Evolutionary conservation across 2,113 vertebrate species (phyloP).

Genomic region (Semnornis frantzii): DNA sequence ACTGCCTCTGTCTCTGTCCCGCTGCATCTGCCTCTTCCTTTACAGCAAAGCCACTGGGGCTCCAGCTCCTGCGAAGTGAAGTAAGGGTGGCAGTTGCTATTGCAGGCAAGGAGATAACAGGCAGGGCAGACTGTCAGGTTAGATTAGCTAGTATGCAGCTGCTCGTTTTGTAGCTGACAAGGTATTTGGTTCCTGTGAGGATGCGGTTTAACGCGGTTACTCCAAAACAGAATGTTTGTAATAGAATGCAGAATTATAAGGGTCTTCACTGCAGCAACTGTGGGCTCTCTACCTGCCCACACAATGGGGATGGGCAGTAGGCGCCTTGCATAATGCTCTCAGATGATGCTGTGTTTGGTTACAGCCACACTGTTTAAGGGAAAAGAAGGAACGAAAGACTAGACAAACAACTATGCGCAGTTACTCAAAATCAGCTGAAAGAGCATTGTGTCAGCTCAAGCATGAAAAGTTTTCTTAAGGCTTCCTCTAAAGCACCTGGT

Average conservation of each 20-base stretch:
- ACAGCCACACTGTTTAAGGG: neutral
- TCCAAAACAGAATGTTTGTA: neutral
- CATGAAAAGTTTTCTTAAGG: neutral
- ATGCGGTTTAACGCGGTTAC: neutral
- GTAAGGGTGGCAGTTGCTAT: fast-evolving
- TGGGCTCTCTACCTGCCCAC: neutral
- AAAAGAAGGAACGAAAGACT: neutral
- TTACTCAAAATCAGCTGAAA: neutral
- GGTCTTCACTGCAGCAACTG: neutral
- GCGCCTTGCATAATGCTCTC: neutral
- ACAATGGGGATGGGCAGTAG: neutral
- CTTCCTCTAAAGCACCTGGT: neutral
- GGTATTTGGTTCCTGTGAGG: neutral
- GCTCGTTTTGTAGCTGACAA: neutral
- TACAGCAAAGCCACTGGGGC: neutral
- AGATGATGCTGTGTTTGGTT: neutral
- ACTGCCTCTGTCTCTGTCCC: neutral
- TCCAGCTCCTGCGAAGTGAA: fast-evolving
- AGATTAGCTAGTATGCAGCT: fast-evolving
- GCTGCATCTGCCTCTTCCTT: neutral
- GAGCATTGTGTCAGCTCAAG: neutral
- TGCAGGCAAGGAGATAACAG: fast-evolving
- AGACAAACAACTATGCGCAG: neutral
- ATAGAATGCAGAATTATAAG: fast-evolving
- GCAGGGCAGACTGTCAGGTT: neutral